phyloP scores from a whole-genome alignment of 2,888 invertebrate species.

The Drosophila pegasa region DNA sequence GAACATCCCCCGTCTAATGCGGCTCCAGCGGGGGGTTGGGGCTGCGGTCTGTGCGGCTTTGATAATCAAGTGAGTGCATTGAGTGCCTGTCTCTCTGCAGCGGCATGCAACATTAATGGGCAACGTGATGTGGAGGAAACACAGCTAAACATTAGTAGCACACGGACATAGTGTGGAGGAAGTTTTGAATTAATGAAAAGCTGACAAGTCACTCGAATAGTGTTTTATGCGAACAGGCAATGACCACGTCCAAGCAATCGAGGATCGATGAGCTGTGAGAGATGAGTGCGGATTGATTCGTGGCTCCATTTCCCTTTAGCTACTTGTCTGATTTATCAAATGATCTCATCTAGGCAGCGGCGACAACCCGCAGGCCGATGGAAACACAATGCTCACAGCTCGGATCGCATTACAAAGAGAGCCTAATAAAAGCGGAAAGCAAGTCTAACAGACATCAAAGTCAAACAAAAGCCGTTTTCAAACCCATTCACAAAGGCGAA shows the following conservation, averaged over 20 bases:
- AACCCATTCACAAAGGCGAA: slow-evolving; percentile 15
- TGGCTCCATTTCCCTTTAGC: background rate
- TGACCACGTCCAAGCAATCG: slow-evolving; percentile 24
- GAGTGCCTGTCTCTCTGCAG: slow-evolving; percentile 49
- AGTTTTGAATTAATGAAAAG: slow-evolving; percentile 45
- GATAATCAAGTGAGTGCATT: slow-evolving; percentile 70
- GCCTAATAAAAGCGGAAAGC: slow-evolving; percentile 21
- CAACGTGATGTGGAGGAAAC: slow-evolving; percentile 34
- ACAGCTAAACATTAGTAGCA: slow-evolving; percentile 43
- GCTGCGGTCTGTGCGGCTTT: slow-evolving; percentile 43
- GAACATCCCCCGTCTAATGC: slow-evolving; percentile 42
- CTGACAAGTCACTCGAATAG: slow-evolving; percentile 46
- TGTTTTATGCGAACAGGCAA: slow-evolving; percentile 18
- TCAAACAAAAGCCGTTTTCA: slow-evolving; percentile 30
- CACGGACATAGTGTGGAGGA: slow-evolving; percentile 14
- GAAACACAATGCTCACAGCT: slow-evolving; percentile 21
- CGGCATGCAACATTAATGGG: slow-evolving; percentile 59
- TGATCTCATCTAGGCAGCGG: slow-evolving; percentile 22
- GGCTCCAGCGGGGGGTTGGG: slow-evolving; percentile 14
- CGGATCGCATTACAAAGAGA: slow-evolving; percentile 38
- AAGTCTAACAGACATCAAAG: slow-evolving; percentile 23
- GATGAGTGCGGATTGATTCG: background rate
- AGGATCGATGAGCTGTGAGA: slow-evolving; percentile 29
- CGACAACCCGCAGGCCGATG: background rate
- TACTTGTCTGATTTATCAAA: background rate